Percentiles rank a stretch among this genome's conserved stretches.
These are phyloP conservation scores for Eidolon dupreanum DNA, from an alignment of 2,797 vertebrate genomes.

Conservation along the genomic window DNA sequence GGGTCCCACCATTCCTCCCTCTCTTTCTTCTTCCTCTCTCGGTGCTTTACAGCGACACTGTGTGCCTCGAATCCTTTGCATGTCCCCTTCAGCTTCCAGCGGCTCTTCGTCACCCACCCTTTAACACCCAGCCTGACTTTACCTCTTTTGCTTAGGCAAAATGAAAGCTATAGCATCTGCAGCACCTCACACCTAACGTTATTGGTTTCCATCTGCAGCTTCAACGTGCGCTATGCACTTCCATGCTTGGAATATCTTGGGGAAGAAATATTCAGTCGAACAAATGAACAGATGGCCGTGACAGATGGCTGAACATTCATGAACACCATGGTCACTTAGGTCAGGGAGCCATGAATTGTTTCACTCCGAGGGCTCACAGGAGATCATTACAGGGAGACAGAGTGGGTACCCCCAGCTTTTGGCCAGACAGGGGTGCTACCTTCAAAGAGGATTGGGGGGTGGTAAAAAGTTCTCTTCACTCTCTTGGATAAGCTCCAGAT, in stretches of 20 bases:
- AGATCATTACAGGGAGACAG: not conserved
- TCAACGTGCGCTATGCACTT: accelerated
- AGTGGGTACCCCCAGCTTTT: not conserved
- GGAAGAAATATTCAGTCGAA: not conserved
- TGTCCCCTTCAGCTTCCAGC: not conserved
- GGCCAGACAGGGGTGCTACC: not conserved
- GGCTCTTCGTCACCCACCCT: not conserved
- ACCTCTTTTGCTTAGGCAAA: not conserved
- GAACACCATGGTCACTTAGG: not conserved
- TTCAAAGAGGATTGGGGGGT: not conserved
- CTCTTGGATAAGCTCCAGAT: not conserved
- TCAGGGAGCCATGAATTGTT: not conserved
- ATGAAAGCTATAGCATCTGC: not conserved
- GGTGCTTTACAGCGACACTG: not conserved
- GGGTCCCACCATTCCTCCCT: not conserved
- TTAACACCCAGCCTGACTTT: not conserved
- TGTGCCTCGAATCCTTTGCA: not conserved
- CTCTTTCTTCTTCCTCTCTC: not conserved
- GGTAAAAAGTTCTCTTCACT: not conserved
- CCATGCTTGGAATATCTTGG: not conserved
- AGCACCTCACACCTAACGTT: not conserved
- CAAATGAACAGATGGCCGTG: not conserved
- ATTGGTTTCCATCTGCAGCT: not conserved
- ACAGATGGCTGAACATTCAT: not conserved
- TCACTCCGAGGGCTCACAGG: not conserved